These are phyloP conservation scores for Pterobdella sp. DNA, from an alignment of 2,888 invertebrate genomes.

Conservation along the genomic window DNA sequence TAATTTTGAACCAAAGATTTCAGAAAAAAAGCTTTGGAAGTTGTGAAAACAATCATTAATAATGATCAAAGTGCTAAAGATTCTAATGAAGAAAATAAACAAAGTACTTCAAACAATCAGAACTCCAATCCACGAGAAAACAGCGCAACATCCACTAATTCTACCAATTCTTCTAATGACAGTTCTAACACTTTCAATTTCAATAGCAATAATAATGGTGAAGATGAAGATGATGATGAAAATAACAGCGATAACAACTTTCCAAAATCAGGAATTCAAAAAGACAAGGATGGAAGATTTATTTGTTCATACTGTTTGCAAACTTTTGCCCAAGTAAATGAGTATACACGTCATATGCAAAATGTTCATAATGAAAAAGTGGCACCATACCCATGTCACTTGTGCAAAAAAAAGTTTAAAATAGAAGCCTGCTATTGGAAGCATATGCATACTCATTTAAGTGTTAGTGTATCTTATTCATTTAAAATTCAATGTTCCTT, in stretches of 20 bases:
- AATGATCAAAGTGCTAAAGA: neutral
- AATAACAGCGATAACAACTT: neutral
- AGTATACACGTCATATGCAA: neutral
- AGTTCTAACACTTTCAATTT: neutral
- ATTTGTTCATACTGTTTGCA: neutral
- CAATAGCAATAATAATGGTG: neutral
- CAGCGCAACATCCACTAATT: neutral
- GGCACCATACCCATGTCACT: neutral
- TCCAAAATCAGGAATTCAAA: no score
- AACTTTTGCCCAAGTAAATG: neutral
- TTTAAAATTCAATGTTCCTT: neutral
- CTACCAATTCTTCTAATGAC: neutral
- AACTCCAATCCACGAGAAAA: neutral
- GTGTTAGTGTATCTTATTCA: neutral
- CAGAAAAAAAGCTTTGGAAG: neutral
- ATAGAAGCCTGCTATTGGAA: neutral
- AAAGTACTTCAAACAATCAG: neutral
- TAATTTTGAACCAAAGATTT: no score
- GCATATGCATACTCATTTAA: neutral
- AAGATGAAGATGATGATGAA: neutral
- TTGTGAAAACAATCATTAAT: neutral
- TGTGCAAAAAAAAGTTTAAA: conserved; percentile 3
- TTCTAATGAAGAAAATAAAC: neutral
- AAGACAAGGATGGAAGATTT: no score
- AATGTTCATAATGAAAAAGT: neutral